Evolutionary conservation across 2,113 vertebrate genomes (phyloP), one percentile per base, ranked within the genome.

Genomic region (Cebidichthys violaceus): DNA sequence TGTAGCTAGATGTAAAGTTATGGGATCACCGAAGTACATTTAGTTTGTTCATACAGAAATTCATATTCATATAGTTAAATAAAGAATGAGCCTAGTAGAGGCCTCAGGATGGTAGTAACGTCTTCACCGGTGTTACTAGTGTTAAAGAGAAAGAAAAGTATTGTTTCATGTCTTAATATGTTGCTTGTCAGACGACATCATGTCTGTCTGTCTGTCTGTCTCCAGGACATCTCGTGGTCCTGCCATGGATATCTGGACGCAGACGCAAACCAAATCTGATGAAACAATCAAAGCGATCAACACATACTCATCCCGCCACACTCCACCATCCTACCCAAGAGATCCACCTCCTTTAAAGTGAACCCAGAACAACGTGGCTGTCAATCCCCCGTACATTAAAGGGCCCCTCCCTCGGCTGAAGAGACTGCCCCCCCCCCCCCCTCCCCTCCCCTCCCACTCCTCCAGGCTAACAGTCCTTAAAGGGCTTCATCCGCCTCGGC

Each of bases 241-340:
- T 83, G 75, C 79, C 91, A 37, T 89, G 91, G 91, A 90, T 77
- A 87, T 90, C 85, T 89, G 91, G 92, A 94, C 88, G 87, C 87
- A 82, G 85, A 92, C 68, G 37, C 73, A 87, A 33, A 93, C 89
- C 88, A 91, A 94, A 90, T 86, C 85, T 4, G 60, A 88, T 57
- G 70, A 86, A 93, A 85, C 91, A 90, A 90, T 92, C 86, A 89
- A 91, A 92, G 83, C 65, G 89, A 88, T 89, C 79, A 39, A 84
- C 87, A 78, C 86, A 43, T 84, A 57, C 37, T 61, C 77, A 83
- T 82, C 86, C 90, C 59, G 83, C 89, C 79, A 65, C 90, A 92
- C 89, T 86, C 71, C 81, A 88, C 89, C 83, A 65, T 87, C 87
- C 84, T 75, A 81, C 83, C 77, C 45, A 68, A 90, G 85, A 89